Percentiles rank a stretch among this genome's conserved stretches.
Conservation (phyloP, 2,797 vertebrate genomes). For the Arctocebus calabarensis region DNA sequence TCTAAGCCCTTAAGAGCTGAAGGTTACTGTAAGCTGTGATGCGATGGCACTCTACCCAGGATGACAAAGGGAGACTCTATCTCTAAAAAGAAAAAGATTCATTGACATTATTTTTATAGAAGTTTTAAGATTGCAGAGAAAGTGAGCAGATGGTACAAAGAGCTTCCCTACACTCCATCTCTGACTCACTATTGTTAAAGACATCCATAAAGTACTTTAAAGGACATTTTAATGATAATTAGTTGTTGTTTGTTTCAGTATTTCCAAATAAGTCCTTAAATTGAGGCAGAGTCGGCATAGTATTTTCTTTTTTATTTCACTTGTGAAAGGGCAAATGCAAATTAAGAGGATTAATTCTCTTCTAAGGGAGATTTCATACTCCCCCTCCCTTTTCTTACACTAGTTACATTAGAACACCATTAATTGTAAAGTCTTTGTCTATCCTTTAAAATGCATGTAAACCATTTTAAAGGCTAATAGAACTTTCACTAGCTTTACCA, state of each 20-base stretch:
- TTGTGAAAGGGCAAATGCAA: background rate
- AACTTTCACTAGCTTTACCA: background rate
- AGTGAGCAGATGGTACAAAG: background rate
- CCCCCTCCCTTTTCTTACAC: background rate
- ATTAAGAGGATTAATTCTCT: background rate
- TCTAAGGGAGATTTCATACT: background rate
- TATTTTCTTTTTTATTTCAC: background rate
- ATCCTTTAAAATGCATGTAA: background rate
- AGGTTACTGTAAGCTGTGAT: too few species aligned
- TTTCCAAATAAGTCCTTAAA: background rate
- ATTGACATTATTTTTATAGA: background rate
- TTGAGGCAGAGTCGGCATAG: background rate
- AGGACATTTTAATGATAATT: background rate
- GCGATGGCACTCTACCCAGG: too few species aligned
- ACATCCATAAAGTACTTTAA: background rate
- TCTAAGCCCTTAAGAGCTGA: too few species aligned
- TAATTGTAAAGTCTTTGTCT: background rate
- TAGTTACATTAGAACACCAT: background rate
- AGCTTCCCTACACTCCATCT: background rate
- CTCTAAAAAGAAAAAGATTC: background rate
- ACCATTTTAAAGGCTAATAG: background rate
- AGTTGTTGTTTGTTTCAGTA: background rate
- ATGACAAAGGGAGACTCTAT: too few species aligned
- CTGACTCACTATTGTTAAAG: background rate
- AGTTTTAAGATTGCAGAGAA: background rate